These are phyloP conservation scores for Arge pagana DNA, from an alignment of 2,888 invertebrate species.

Conservation along the genomic window DNA sequence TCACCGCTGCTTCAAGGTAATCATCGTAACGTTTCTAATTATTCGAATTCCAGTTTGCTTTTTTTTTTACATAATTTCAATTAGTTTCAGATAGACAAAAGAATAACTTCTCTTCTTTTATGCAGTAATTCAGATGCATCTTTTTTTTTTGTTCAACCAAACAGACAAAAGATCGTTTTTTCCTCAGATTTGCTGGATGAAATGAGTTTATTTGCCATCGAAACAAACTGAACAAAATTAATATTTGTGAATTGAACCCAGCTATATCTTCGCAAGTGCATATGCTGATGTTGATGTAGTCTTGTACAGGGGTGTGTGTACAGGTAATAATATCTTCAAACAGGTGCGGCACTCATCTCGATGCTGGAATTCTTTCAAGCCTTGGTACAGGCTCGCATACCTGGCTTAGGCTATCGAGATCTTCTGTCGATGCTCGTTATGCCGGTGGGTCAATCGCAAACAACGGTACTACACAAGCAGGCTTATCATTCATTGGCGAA, in stretches of 20 bases:
- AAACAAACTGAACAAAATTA: background rate
- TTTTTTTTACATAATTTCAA: constrained; percentile 18
- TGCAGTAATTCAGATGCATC: no score
- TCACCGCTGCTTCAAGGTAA: constrained; percentile 90
- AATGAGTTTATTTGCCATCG: no score
- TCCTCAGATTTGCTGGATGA: no score
- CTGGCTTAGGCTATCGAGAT: constrained; percentile 80
- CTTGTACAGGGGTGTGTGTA: no score
- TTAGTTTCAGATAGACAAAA: constrained; percentile 18
- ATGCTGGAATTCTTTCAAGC: constrained; percentile 92
- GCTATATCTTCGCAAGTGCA: no score
- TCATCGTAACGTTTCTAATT: constrained; percentile 23
- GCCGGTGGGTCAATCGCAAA: constrained; percentile 61
- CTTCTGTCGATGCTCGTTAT: constrained; percentile 77
- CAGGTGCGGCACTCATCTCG: constrained; percentile 87
- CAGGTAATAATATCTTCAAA: no score
- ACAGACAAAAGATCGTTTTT: background rate
- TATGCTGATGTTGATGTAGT: no score
- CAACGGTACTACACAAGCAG: constrained; percentile 63
- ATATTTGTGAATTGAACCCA: no score
- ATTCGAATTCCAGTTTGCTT: constrained; percentile 11
- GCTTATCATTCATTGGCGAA: constrained; percentile 96
- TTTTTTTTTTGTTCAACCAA: background rate
- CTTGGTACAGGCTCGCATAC: constrained; percentile 81
- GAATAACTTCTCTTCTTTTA: no score